Conservation (phyloP, 2,888 invertebrate species). For the Eretmocerus hayati region DNA sequence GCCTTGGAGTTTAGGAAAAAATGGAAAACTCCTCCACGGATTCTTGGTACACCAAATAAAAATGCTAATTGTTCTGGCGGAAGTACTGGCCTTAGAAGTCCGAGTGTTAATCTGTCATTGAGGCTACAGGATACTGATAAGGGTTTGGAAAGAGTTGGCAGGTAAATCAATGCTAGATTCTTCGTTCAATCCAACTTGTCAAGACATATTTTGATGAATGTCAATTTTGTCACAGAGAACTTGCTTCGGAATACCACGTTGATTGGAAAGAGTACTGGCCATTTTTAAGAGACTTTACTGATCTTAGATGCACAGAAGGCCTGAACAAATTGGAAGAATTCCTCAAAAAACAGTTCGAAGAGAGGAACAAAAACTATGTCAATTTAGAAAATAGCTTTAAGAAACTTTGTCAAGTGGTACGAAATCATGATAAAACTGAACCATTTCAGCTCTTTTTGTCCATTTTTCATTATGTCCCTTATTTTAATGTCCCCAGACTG, state of each 20-base stretch:
- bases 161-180: constrained; percentile 43
- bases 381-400: constrained; percentile 8
- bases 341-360: constrained; percentile 52
- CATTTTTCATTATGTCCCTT: neutral
- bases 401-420: constrained; percentile 11
- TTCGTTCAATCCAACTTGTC: neutral
- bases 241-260: constrained; percentile 66
- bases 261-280: constrained; percentile 92
- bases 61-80: constrained; percentile 16
- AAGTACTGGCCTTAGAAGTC: constrained; percentile 20
- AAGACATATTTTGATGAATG: constrained; percentile 15
- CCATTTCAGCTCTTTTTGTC: neutral
- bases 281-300: constrained; percentile 74
- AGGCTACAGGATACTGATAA: constrained; percentile 71
- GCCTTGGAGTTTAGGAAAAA: constrained; percentile 67
- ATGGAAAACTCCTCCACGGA: constrained; percentile 78
- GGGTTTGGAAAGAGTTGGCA: constrained; percentile 80
- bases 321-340: constrained; percentile 68
- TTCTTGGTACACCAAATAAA: constrained; percentile 26
- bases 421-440: neutral
- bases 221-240: too few species aligned
- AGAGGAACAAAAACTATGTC: constrained; percentile 4
- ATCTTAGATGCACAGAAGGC: constrained; percentile 69
- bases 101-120: constrained; percentile 25
- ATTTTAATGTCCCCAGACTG: constrained; percentile 3